Evolutionary conservation across 2,113 vertebrate genomes (phyloP).

Genomic region (Sprattus sprattus): DNA sequence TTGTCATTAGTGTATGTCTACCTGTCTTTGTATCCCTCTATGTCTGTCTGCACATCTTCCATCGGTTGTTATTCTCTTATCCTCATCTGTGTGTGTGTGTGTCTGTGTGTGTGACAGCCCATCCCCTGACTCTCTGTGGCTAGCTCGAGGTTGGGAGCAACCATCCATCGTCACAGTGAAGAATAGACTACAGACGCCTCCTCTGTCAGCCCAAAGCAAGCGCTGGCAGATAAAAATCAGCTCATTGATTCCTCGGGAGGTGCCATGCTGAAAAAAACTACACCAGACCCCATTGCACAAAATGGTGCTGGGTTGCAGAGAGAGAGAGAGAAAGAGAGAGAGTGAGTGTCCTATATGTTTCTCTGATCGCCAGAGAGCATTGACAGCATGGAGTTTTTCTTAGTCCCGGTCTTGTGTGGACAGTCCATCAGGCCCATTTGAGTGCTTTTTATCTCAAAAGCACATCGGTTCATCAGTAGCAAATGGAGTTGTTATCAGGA

Average conservation of each 20-base stretch:
- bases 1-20: too few species aligned
- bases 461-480: neutral
- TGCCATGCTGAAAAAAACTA: neutral
- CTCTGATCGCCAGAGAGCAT: neutral
- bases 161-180: neutral
- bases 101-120: too few species aligned
- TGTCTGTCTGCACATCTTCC: too few species aligned
- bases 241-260: neutral
- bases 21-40: too few species aligned
- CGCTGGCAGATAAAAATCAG: neutral
- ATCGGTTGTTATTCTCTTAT: too few species aligned
- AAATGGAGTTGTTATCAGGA: too few species aligned
- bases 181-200: neutral
- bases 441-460: too few species aligned
- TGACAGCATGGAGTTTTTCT: neutral
- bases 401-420: neutral
- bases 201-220: slow-evolving; percentile 8
- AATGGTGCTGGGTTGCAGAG: neutral
- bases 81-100: neutral
- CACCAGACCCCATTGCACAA: neutral
- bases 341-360: neutral
- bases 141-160: neutral
- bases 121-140: neutral
- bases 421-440: too few species aligned
- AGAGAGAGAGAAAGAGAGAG: neutral